Conservation (phyloP, 2,888 invertebrate species). For the Agapostemon virescens region DNA sequence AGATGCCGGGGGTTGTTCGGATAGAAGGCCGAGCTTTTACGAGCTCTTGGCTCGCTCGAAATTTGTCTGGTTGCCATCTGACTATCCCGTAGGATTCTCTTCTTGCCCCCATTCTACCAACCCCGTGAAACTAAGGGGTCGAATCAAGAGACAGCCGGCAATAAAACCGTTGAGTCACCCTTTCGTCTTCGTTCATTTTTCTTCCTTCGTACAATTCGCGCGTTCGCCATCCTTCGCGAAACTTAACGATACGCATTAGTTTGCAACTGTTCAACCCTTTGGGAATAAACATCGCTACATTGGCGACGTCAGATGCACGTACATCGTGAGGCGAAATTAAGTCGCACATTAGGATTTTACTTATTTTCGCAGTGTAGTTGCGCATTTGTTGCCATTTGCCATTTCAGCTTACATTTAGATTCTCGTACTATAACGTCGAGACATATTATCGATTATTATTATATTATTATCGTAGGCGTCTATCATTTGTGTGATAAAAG, state of each 20-base stretch:
- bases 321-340: no score
- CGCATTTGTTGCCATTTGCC: no score
- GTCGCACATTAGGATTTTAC: no score
- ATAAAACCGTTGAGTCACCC: conserved; percentile 67
- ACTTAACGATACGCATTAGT: neutral
- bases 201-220: neutral
- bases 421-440: no score
- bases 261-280: no score
- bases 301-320: no score
- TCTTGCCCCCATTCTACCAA: conserved; percentile 40
- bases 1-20: conserved; percentile 51
- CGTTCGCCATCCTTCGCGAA: neutral
- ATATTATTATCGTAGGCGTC: no score
- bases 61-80: conserved; percentile 76
- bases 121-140: conserved; percentile 43
- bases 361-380: no score
- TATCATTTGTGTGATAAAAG: no score
- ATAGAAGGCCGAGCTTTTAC: conserved; percentile 71
- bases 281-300: no score
- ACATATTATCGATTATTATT: no score
- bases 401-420: no score
- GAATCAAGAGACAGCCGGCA: conserved; percentile 67
- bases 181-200: conserved; percentile 5
- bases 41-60: conserved; percentile 76
- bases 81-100: conserved; percentile 62